Evolutionary conservation across 37 sponge, comb jelly and placozoan species (phyloP).

Genomic region (Ephydatia muelleri): DNA sequence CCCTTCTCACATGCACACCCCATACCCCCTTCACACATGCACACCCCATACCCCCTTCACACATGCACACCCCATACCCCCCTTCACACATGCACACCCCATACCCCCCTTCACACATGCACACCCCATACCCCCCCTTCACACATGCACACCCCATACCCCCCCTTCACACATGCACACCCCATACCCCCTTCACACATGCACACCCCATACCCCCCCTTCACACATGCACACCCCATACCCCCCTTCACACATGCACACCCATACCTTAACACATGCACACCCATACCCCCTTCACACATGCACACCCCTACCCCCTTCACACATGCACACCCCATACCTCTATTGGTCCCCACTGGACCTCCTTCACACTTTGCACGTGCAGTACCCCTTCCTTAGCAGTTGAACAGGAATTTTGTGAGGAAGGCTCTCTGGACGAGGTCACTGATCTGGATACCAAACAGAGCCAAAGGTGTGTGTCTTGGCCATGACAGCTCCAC

Average conservation of each 20-base stretch:
- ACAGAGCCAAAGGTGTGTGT: background rate
- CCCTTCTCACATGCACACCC: too few species aligned
- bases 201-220: too few species aligned
- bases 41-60: too few species aligned
- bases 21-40: too few species aligned
- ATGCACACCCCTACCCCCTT: too few species aligned
- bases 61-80: too few species aligned
- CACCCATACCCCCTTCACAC: background rate
- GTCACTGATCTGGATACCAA: background rate
- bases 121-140: too few species aligned
- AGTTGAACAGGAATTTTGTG: background rate
- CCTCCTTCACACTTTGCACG: background rate
- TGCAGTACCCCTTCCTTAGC: background rate
- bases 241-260: background rate
- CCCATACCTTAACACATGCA: background rate
- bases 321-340: background rate
- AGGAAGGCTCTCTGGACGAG: background rate
- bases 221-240: background rate
- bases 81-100: too few species aligned
- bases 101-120: too few species aligned
- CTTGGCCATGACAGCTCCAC: too few species aligned
- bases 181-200: background rate
- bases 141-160: background rate
- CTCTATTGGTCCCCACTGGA: too few species aligned
- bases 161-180: background rate